Base-by-base conservation (phyloP, 2,797 vertebrate genomes). In the Thunnus albacares region DNA sequence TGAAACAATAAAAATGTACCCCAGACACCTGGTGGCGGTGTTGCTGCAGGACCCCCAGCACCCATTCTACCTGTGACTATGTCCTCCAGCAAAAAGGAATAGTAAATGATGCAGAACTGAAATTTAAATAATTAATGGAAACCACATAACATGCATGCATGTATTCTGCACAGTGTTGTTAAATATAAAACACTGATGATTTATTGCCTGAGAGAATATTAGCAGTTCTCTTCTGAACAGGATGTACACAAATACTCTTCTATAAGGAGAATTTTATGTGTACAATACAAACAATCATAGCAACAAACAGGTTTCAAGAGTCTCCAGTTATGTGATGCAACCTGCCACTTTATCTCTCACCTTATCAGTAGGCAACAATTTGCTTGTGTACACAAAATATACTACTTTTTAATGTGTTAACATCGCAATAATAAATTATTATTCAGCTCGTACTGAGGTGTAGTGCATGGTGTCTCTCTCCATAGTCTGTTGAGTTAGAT, bases 401-500 rank as follows among this genome's bases (percentile, higher is more conserved):
- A 53, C 12, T 9, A 20, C n/a, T 57, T 20, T 70, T 63, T 77
- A 22, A 71, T 17, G 12, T 24, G 26, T 49, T 43, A 61, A 72
- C 75, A 33, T 53, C 7, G 22, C 22, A 59, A 2, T 15, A 55
- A 81, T 7, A 82, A 73, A 73, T 64, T 35, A 15, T n/a, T 60
- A 51, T 71, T 74, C 24, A 26, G 20, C 56, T 60, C 28, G 30
- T 35, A 14, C 26, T 35, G 60, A 61, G 33, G 20, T 59, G 20
- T 14, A 24, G 22, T 71, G 33, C 15, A 28, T 58, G 38, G 45
- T 45, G 75, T 62, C 41, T 73, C 53, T 35, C 75, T 58, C 47
- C 75, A 53, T 64, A 18, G 38, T 57, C 71, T 75, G 56, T 13
- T 51, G 68, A 75, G 73, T 77, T 70, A 70, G 65, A 68, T 67